phyloP scores from a whole-genome alignment of 2,888 invertebrate genomes.

The Lasioglossum zephyrum region DNA sequence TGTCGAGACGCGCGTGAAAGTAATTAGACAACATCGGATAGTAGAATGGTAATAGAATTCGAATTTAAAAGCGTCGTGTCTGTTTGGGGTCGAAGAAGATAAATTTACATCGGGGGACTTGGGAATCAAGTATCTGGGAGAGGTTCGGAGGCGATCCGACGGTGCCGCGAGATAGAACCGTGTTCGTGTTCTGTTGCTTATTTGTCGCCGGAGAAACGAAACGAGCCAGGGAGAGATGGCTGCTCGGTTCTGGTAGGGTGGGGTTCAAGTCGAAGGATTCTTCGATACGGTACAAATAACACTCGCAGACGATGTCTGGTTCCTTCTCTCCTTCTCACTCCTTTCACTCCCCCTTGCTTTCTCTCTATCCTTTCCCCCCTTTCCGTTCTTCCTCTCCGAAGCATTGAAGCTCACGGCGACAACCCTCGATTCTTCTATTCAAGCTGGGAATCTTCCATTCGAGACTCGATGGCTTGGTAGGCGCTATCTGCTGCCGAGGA shows the following conservation, averaged over 20 bases:
- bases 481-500: constrained; percentile 62
- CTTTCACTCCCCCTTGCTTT: constrained; percentile 7
- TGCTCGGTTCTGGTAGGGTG: constrained; percentile 43
- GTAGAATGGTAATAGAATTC: constrained; percentile 63
- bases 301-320: constrained; percentile 63
- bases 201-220: constrained; percentile 77
- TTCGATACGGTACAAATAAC: constrained; percentile 77
- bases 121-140: constrained; percentile 72
- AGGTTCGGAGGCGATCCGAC: constrained; percentile 64
- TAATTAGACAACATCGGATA: constrained; percentile 12
- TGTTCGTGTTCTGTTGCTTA: constrained; percentile 75
- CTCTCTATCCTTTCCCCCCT: not conserved
- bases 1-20: not conserved
- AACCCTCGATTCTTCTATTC: constrained; percentile 59
- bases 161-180: constrained; percentile 70
- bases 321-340: constrained; percentile 2
- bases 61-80: constrained; percentile 64
- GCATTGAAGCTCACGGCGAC: constrained; percentile 54
- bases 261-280: constrained; percentile 52
- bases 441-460: constrained; percentile 59
- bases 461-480: constrained; percentile 71
- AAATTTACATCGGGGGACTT: constrained; percentile 66
- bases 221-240: constrained; percentile 72
- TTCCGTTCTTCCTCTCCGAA: constrained; percentile 29
- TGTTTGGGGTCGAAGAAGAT: constrained; percentile 69